A percentile compares a stretch with the other conserved stretches of the same genome.
Conservation (phyloP, 2,797 vertebrate species). For the Pyrocephalus nanus region DNA sequence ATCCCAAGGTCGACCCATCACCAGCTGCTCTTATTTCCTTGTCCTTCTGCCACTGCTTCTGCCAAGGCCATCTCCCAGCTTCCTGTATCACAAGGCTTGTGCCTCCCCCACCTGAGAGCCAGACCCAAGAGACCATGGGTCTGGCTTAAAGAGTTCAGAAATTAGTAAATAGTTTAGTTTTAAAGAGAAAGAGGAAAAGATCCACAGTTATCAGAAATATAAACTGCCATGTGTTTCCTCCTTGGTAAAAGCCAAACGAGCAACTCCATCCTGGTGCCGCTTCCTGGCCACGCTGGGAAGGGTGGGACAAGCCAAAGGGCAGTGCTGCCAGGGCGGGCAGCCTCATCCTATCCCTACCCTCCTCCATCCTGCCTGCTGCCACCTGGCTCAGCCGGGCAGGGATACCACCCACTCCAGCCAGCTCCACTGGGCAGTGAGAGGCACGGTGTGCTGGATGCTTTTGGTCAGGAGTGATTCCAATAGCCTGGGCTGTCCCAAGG, state of each 20-base stretch:
- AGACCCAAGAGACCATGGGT: not conserved
- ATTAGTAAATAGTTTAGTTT: not conserved
- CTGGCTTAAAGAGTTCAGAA: not conserved
- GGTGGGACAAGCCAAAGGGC: not conserved
- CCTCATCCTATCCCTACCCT: fast-evolving
- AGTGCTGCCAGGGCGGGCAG: not conserved
- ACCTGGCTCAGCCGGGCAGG: not conserved
- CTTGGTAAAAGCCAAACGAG: not conserved
- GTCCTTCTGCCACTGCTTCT: not conserved
- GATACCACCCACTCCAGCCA: not conserved
- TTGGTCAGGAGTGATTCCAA: not conserved
- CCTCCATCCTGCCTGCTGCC: not conserved
- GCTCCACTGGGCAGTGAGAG: fast-evolving
- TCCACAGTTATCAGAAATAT: not conserved
- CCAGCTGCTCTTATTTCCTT: not conserved
- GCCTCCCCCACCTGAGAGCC: not conserved
- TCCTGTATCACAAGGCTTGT: not conserved
- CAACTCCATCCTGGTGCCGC: not conserved
- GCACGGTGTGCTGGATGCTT: not conserved
- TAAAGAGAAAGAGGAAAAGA: not conserved
- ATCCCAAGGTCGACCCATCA: fast-evolving
- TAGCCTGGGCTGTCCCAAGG: not conserved
- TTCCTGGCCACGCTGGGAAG: not conserved
- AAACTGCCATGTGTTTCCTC: not conserved
- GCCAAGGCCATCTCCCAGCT: not conserved